These are phyloP conservation scores for Lophotis ruficrista DNA, from an alignment of 2,113 vertebrate species.

Conservation along the genomic window DNA sequence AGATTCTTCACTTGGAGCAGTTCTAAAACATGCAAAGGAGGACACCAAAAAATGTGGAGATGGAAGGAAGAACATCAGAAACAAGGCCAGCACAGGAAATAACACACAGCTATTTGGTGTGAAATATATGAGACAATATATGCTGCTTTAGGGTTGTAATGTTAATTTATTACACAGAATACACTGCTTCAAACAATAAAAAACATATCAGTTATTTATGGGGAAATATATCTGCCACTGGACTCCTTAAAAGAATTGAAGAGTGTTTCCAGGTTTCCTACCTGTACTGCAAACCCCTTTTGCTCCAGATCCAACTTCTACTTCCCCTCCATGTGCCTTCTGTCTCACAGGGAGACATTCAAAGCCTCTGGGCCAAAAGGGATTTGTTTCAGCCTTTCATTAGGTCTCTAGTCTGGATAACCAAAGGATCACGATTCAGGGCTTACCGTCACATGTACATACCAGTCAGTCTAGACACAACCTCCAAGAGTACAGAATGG, in stretches of 20 bases:
- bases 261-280: background rate
- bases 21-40: background rate
- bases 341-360: background rate
- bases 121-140: background rate
- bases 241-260: background rate
- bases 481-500: background rate
- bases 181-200: background rate
- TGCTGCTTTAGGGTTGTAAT: background rate
- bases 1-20: background rate
- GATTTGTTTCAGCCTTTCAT: background rate
- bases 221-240: background rate
- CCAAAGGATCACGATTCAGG: background rate
- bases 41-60: background rate
- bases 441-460: background rate
- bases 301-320: background rate
- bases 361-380: background rate
- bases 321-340: background rate
- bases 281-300: background rate
- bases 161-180: background rate
- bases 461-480: background rate
- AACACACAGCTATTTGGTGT: background rate
- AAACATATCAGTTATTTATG: background rate
- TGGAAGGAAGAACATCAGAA: background rate
- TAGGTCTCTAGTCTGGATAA: background rate
- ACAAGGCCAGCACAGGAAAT: background rate